Evolutionary conservation across 2,797 vertebrate species (phyloP), one percentile per base, ranked within the genome.

Genomic region (Sternarchorhynchus goeldii): DNA sequence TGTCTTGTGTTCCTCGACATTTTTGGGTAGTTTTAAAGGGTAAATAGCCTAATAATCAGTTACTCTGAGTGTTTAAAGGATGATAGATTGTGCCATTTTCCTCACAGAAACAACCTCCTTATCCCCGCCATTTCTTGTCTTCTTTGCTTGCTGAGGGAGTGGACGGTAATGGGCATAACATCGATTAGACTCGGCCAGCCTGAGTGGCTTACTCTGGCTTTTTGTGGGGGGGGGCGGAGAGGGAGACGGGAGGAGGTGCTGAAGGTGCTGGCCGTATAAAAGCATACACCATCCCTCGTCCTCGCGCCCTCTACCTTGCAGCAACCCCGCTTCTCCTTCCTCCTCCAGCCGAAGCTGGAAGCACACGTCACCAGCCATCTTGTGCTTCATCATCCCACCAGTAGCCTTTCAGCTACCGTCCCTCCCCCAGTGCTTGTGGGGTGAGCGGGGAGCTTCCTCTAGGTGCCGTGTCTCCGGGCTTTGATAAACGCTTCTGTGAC

Each of bases 401-500:
- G 7, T 53, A 67, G 57, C 17, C 29, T 58, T 50, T 29, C 77
- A 69, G 45, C 45, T 36, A 58, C 45, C 74, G 63, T 66, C 39
- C 32, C 25, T 41, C 69, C 66, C 18, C 18, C 18, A 32, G 62
- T 72, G 68, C 45, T 72, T 57, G 18, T 50, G 56, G 78, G 63
- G 65, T 70, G 77, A 67, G 62, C 36, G 62, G 71, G 58, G 65
- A 80, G 75, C 66, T 59, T 31, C 62, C 69, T 55, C 50, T 41
- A 65, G 75, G 66, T 83, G 63, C 80, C 56, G 75, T 59, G 65
- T 66, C 78, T 69, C 56, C 65, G 64, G 68, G 50, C 62, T 76
- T 71, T 81, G 75, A 81, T 83, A 78, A 79, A 81, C 73, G 69
- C 21, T 31, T 71, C 65, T 41, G 56, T 80, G 83, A 80, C 73